A percentile compares a stretch with the other conserved stretches of the same genome.
phyloP scores from a whole-genome alignment of 2,888 invertebrate genomes.

The Tryphoninae sp. region DNA sequence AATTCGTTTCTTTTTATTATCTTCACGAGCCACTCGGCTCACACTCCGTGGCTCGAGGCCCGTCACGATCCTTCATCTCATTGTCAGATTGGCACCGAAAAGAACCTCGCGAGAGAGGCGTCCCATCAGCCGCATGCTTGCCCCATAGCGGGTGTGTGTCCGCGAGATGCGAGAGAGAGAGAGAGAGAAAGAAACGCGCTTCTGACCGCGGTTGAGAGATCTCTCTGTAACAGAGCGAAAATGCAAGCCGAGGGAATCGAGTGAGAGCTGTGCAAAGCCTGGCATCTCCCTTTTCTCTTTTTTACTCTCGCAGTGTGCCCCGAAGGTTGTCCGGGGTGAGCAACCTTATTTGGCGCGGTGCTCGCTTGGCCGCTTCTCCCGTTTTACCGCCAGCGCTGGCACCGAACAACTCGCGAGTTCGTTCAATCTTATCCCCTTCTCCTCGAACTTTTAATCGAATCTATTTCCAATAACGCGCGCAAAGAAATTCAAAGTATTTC shows the following conservation, averaged over 20 bases:
- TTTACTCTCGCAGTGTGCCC: conserved; percentile 42
- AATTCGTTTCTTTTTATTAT: conserved; percentile 41
- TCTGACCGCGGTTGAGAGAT: conserved; percentile 30
- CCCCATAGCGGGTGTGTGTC: conserved; percentile 11
- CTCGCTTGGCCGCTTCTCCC: conserved; percentile 51
- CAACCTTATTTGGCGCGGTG: conserved; percentile 74
- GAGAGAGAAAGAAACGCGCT: conserved; percentile 11
- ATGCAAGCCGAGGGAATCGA: conserved; percentile 45
- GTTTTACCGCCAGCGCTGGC: conserved; percentile 54
- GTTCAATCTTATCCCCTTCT: conserved; percentile 36
- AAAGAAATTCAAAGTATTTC: neutral
- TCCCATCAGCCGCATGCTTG: conserved; percentile 14
- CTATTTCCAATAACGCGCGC: neutral
- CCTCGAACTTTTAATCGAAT: conserved; percentile 29
- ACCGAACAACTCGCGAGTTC: conserved; percentile 50
- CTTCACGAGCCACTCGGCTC: conserved; percentile 28
- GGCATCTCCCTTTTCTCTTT: conserved; percentile 28
- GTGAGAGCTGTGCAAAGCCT: conserved; percentile 59
- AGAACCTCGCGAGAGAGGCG: conserved; percentile 66
- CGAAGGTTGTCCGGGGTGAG: conserved; percentile 69
- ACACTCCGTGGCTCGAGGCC: conserved; percentile 43
- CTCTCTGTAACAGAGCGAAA: conserved; percentile 34
- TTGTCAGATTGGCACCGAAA: conserved; percentile 69
- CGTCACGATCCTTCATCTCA: conserved; percentile 65
- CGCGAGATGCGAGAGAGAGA: neutral